Percentiles rank a stretch among this genome's conserved stretches.
Evolutionary conservation across 2,888 invertebrate species (phyloP).

Genomic region (Ditylenchus weischeri): DNA sequence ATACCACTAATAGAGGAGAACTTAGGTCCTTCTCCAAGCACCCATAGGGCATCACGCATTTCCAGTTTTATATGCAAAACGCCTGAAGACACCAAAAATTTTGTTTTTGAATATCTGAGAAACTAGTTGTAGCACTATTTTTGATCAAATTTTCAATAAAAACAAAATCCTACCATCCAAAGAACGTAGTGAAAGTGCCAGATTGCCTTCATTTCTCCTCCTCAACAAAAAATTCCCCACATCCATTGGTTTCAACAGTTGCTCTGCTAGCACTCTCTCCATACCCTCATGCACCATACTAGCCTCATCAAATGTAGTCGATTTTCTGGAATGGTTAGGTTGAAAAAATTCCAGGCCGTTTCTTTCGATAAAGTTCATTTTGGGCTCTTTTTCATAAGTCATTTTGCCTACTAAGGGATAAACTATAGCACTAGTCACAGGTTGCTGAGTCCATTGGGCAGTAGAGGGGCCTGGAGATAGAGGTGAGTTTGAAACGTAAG

Average conservation of each 20-base stretch:
- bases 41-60: slow-evolving; percentile 46
- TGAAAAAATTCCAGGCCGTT: too few species aligned
- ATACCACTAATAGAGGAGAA: slow-evolving; percentile 46
- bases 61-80: slow-evolving; percentile 56
- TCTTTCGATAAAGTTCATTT: too few species aligned
- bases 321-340: slow-evolving; percentile 9
- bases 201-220: slow-evolving; percentile 40
- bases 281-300: slow-evolving; percentile 43
- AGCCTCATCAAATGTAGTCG: slow-evolving; percentile 17
- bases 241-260: slow-evolving; percentile 37
- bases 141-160: slow-evolving; percentile 1
- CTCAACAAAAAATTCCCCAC: slow-evolving; percentile 50
- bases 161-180: slow-evolving; percentile 29
- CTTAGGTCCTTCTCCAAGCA: slow-evolving; percentile 49
- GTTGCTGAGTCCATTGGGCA: too few species aligned
- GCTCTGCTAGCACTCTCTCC: slow-evolving; percentile 53
- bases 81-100: slow-evolving; percentile 27
- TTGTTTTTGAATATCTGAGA: background rate
- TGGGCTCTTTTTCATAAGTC: too few species aligned
- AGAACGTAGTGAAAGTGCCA: slow-evolving; percentile 46
- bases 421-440: too few species aligned
- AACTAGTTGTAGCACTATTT: background rate
- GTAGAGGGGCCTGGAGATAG: background rate
- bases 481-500: slow-evolving; percentile 8
- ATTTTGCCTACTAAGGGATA: too few species aligned